Base-by-base conservation (phyloP, 92 coral and sea anemone genomes). In the Actinostola sp. region DNA sequence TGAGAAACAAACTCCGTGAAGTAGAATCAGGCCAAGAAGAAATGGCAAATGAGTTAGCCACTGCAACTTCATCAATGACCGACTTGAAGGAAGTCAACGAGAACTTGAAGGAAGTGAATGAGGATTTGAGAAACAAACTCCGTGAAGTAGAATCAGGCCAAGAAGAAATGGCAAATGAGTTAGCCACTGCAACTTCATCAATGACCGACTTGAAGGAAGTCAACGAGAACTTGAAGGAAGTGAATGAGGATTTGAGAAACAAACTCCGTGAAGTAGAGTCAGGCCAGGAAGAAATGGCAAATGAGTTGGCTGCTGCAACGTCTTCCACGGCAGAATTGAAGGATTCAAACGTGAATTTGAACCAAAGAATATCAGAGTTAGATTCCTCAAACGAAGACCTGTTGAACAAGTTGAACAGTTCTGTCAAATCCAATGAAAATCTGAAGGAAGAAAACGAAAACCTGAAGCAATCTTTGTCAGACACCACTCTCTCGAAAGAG, bases 401-500 rank as follows among this genome's bases (percentile, higher is more conserved):
- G 1, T 28, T 29, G 21, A 57, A 57, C 28, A 27, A 13, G 28
- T 57, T 57, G 20, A 31, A 41, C 44, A 16, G 43, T 53, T 70
- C 36, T 4, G 2, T 52, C 10, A 28, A 52, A 30, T 54, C 11
- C 45, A 70, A 70, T 21, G 66, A 56, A 43, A 76, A 55, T 23
- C 49, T 77, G 21, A 44, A 46, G 43, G 58, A 66, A 41, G 83
- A 66, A 36, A 69, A 36, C n/a, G 70, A 53, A 39, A 11, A 46
- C 24, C 65, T 77, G 15, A 46, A 75, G 25, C 81, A 75, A 20
- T 43, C 62, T 26, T 16, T 63, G 21, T 64, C 63, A 51, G 92
- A 82, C 55, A 28, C 57, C 10, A 55, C 76, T 23, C 65, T 70
- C 57, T 41, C 74, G 2, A 81, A 69, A 63, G 84, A 86, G 5